Evolutionary conservation across 2,797 vertebrate genomes (phyloP).

Genomic region (Malurus leucopterus): DNA sequence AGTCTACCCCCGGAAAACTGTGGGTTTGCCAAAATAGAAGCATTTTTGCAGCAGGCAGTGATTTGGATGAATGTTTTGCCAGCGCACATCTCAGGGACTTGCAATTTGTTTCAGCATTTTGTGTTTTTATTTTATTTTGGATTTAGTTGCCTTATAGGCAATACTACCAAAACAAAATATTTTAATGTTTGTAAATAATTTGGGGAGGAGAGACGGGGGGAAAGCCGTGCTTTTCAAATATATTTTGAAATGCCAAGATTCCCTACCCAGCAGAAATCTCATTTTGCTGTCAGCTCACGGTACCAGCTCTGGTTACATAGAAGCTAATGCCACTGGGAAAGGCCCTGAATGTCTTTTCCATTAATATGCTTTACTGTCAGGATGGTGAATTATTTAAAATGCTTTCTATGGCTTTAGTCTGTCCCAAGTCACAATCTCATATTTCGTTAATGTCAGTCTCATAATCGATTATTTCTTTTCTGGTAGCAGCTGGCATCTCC

Average conservation of each 20-base stretch:
- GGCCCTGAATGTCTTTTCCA: neutral
- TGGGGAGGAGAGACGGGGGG: accelerated
- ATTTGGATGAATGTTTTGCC: slow-evolving; percentile 24
- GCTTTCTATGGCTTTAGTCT: neutral
- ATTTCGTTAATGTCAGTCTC: neutral
- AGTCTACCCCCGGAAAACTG: neutral
- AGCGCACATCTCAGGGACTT: neutral
- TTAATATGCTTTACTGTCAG: neutral
- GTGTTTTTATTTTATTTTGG: slow-evolving; percentile 11
- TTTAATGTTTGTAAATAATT: slow-evolving; percentile 24
- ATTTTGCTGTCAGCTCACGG: neutral
- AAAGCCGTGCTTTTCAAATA: neutral
- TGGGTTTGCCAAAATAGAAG: slow-evolving; percentile 34
- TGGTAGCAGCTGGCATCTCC: neutral
- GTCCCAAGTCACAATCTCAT: neutral
- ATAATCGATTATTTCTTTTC: neutral
- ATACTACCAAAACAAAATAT: neutral
- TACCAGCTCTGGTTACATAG: neutral
- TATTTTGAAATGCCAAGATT: neutral
- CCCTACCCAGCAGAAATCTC: neutral
- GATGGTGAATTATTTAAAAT: slow-evolving; percentile 36
- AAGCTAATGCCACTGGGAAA: neutral
- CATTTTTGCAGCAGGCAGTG: slow-evolving; percentile 13
- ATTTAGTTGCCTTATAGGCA: neutral
- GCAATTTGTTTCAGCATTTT: slow-evolving; percentile 23